A percentile compares a stretch with the other conserved stretches of the same genome.
Conservation (phyloP, 2,113 vertebrate species). For the Alethe diademata region DNA sequence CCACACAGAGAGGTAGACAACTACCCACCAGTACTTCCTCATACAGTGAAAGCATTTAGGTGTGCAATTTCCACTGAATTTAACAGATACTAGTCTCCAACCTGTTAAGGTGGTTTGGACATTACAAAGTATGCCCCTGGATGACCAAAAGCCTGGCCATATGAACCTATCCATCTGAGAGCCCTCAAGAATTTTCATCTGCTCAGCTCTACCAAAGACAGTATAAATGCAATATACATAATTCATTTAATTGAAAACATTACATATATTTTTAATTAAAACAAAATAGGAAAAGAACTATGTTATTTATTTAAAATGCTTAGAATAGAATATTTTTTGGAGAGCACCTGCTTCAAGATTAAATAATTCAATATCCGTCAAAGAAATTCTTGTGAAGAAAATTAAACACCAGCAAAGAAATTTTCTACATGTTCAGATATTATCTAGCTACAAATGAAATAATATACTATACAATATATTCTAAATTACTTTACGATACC, state of each 20-base stretch:
- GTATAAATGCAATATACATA: neutral
- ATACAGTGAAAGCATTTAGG: neutral
- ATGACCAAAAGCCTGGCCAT: neutral
- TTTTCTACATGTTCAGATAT: neutral
- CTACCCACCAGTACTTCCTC: neutral
- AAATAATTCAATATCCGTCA: slow-evolving; percentile 8
- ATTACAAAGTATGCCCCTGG: neutral
- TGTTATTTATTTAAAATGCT: slow-evolving; percentile 32
- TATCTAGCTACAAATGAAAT: neutral
- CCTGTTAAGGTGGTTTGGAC: neutral
- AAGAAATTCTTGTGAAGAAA: neutral
- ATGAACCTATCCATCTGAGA: neutral
- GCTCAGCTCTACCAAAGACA: neutral
- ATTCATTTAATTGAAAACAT: neutral
- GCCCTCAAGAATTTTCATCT: neutral
- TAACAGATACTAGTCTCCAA: neutral
- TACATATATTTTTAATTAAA: slow-evolving; percentile 10
- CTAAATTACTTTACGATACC: neutral
- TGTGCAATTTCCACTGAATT: neutral
- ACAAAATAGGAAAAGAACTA: neutral
- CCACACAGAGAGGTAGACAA: neutral
- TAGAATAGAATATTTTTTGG: neutral
- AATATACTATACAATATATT: neutral
- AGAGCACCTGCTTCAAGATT: neutral
- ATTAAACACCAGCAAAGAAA: neutral